Base-by-base conservation (phyloP, 2,888 invertebrate species). In the Dryadula phaetusa region DNA sequence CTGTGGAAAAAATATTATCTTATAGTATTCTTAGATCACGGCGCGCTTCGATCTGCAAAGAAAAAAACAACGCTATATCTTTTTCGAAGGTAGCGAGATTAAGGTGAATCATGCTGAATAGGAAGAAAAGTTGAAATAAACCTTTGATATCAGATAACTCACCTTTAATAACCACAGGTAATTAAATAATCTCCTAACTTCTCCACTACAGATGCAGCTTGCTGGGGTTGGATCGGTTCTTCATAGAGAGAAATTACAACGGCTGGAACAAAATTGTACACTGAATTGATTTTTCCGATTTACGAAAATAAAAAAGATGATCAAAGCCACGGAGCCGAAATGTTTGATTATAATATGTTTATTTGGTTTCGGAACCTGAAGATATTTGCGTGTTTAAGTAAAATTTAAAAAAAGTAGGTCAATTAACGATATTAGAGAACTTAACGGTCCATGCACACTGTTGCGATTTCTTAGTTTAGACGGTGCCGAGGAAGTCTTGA, bases 151-250 rank as follows among this genome's bases (percentile, higher is more conserved):
- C 7, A 37, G 8, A n/a, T 37, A 56, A 40, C 88, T 85, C 83
- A 95, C 95, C 95, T 95, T 96, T 98, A 98, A 96, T 97, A 98
- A 95, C 98, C 97, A 95, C 97, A 98, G 94, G 95, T 96, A 95
- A 98, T 95, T 95, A 98, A 96, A 96, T 98, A 98, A 93, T 98
- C 98, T 94, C 98, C 98, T 95, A 98, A 95, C 95, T 98, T 98
- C 95, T 98, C 98, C 93, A 98, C 98, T 94, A 98, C 97, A 82
- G 97, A 97, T 93, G 98, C 98, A 87, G 98, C 98, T 94, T 98
- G 98, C 94, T 98, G 98, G 93, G 98, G 98, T 94, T 98, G 98
- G 93, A 98, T 97, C 88, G 98, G 98, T 94, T 98, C 98, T 95
- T 98, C 97, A 90, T 98, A 98, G 90, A 98, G 95, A 93, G 98